phyloP scores from a whole-genome alignment of 2,888 invertebrate genomes.

The Drosophila antonietae region DNA sequence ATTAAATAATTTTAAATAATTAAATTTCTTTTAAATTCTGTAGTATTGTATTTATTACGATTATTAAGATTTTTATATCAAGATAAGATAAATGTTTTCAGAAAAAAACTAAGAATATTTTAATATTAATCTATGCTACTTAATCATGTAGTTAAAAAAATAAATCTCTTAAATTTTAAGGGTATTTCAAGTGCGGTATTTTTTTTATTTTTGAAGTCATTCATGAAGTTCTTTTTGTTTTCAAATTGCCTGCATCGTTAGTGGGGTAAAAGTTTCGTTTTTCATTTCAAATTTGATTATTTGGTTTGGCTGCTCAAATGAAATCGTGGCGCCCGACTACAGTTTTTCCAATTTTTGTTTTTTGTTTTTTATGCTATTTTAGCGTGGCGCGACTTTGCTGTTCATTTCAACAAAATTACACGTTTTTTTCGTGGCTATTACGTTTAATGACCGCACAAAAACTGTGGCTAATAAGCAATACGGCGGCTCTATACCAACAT shows the following conservation, averaged over 20 bases:
- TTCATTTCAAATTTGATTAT: conserved; percentile 72
- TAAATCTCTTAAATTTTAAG: neutral
- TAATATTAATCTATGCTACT: no score
- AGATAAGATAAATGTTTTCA: no score
- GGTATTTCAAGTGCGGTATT: conserved; percentile 8
- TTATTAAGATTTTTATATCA: no score
- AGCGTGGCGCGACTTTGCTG: conserved; percentile 48
- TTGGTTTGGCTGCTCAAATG: conserved; percentile 56
- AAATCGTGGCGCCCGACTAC: conserved; percentile 46
- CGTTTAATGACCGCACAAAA: conserved; percentile 65
- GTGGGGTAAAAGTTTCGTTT: conserved; percentile 53
- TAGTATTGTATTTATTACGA: no score
- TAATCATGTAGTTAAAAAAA: neutral
- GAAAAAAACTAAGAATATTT: no score
- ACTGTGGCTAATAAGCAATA: conserved; percentile 66
- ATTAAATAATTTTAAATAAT: no score
- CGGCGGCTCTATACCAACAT: conserved; percentile 31
- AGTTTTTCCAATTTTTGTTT: conserved; percentile 57
- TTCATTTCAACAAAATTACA: conserved; percentile 66
- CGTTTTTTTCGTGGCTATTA: conserved; percentile 68
- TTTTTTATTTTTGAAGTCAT: neutral
- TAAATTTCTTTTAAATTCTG: no score
- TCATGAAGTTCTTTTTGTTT: conserved; percentile 47
- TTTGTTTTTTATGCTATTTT: conserved; percentile 69
- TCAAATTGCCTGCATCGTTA: conserved; percentile 48